phyloP scores from a whole-genome alignment of 2,888 invertebrate species.

The Leptinotarsa rubiginosa region DNA sequence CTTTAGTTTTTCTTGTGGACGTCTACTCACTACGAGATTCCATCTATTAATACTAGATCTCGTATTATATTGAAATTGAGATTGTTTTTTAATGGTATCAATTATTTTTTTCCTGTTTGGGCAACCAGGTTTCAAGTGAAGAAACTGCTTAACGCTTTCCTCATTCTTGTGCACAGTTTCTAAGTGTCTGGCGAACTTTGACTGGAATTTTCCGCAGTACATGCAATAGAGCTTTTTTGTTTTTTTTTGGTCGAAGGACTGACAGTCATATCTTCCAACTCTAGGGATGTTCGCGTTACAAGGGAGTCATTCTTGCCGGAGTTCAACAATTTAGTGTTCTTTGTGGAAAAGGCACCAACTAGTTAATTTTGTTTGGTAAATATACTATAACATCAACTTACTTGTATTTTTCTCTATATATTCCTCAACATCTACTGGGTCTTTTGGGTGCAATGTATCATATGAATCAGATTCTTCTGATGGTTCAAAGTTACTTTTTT shows the following conservation, averaged over 20 bases:
- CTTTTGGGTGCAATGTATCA: conserved; percentile 7
- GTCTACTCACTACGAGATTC: conserved; percentile 16
- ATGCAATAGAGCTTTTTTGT: conserved; percentile 19
- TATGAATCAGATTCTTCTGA: conserved; percentile 4
- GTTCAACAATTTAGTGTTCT: conserved; percentile 7
- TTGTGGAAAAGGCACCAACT: conserved; percentile 5
- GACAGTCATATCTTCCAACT: background rate
- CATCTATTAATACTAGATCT: conserved; percentile 1
- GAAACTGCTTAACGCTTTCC: conserved; percentile 10
- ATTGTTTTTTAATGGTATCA: conserved; percentile 21
- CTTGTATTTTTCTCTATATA: background rate
- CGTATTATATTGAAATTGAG: conserved; percentile 17
- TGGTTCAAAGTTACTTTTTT: background rate
- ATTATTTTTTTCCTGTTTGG: conserved; percentile 23
- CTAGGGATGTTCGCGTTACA: conserved; percentile 15
- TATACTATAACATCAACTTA: conserved; percentile 1
- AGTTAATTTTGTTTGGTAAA: background rate
- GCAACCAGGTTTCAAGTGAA: conserved; percentile 19
- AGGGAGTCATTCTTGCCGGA: conserved; percentile 4
- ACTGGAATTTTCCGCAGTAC: conserved; percentile 15
- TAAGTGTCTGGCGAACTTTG: conserved; percentile 20
- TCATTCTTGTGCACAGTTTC: conserved; percentile 14
- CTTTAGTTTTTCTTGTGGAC: conserved; percentile 23
- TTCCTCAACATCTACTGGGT: conserved; percentile 8
- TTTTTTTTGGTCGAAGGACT: background rate